phyloP scores from a whole-genome alignment of 2,797 vertebrate genomes.

The Sebastiscus albofasciatus region DNA sequence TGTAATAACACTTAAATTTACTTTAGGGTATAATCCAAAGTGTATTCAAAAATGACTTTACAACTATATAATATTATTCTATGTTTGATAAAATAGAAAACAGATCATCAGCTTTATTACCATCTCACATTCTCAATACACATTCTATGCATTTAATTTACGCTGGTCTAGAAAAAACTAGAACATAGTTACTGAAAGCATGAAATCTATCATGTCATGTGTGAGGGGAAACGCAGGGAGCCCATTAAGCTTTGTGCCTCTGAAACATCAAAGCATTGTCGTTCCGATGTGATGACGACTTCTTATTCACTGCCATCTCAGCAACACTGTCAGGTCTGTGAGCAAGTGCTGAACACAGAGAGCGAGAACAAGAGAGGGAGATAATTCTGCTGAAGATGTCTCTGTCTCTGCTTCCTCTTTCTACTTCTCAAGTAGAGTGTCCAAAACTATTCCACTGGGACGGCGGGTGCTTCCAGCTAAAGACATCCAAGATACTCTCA shows the following conservation, averaged over 20 bases:
- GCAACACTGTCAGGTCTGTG: conserved; percentile 22
- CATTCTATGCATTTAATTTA: conserved; percentile 6
- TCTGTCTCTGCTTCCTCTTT: background rate
- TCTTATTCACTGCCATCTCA: conserved; percentile 43
- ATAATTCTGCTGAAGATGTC: conserved; percentile 7
- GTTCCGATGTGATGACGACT: conserved; percentile 46
- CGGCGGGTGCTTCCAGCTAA: conserved; percentile 37
- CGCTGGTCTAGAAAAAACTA: background rate
- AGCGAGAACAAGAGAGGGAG: conserved; percentile 6
- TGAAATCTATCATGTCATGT: conserved; percentile 14
- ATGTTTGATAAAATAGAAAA: background rate
- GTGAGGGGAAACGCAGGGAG: conserved; percentile 26
- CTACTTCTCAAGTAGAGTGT: background rate
- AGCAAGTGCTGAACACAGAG: conserved; percentile 17
- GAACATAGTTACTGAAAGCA: conserved; percentile 18
- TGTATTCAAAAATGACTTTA: background rate
- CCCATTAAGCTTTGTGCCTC: conserved; percentile 28
- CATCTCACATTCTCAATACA: background rate
- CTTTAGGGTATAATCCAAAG: background rate
- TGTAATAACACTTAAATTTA: background rate
- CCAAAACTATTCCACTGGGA: conserved; percentile 30
- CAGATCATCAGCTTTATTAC: background rate
- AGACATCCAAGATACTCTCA: conserved; percentile 42
- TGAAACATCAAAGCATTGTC: conserved; percentile 49
- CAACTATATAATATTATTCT: background rate